Evolutionary conservation across 2,888 invertebrate genomes (phyloP), one percentile per base, ranked within the genome.

Genomic region (Drosophila flavopinicola): DNA sequence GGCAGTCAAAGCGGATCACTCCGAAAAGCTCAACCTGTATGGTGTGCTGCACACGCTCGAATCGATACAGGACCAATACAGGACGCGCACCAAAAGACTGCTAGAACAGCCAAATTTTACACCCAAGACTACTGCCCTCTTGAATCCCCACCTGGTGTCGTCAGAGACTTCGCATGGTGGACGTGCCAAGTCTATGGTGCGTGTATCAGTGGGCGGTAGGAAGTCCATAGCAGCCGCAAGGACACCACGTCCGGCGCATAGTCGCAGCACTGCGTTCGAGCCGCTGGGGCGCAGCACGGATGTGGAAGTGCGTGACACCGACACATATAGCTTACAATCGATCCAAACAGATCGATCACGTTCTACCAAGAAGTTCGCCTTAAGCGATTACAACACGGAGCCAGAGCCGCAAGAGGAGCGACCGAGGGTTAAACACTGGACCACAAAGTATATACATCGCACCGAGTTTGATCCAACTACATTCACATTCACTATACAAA

Each of bases 401-500:
- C 9, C 3, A 9, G 44, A 20, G 6, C 1, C 20, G 9, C n/a
- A 30, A 13, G 11, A 3, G 1, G 32, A 48, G 6, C 0, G 6
- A 6, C 6, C 33, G 3, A 70, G 45, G 17, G 57, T 67, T 4
- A 59, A 66, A 0, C 84, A 85, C 54, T 90, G 90, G 90, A 90
- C 91, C 2, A 89, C 83, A 2, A 61, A 75, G 6, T 73, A 87
- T 25, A 85, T 90, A 13, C 23, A 66, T 0, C 58, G 75, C 5
- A 63, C 79, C 0, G 39, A 69, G 3, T 87, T 83, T 35, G 64
- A 88, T 49, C 51, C 39, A 15, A 39, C 69, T 2, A 71, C 63
- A 1, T 32, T 44, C 0, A 85, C 73, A 1, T 5, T 88, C 1
- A 88, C 78, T 0, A 72, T 90, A 3, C 83, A 82, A 61, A 90